Evolutionary conservation across 2,888 invertebrate genomes (phyloP), one percentile per base, ranked within the genome.

Genomic region (Anorthoa munda): DNA sequence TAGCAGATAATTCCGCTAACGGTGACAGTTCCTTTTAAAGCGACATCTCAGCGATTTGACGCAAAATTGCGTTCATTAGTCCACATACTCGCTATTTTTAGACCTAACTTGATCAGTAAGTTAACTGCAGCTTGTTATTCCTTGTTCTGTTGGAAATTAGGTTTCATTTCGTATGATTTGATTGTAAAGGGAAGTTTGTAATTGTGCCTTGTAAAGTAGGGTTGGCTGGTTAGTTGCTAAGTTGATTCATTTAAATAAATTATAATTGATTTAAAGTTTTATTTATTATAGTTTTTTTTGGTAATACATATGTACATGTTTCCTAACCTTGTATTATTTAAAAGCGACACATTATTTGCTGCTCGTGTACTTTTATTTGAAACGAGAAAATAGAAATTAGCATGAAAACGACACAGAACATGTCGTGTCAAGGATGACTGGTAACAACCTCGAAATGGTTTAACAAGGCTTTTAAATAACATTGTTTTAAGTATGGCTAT

Each of bases 41-140:
- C 80, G 26, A 66, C 66, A 72, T 75, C 77, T 83, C 75, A 82
- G 71, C 76, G 61, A 87, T 87, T 88, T 87, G 86, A 84, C 85
- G 83, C 87, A 85, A 89, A 90, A 90, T 88, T 89, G 81, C 86
- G 70, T 84, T 89, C 88, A 91, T 92, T 90, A 88, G 78, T 81
- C 83, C 88, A 83, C 85, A 87, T 75, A 48, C 79, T 71, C 55
- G 83, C 83, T 91, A 92, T 91, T 89, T 92, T 90, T 90, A 91
- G 88, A 78, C 53, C 50, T 73, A 75, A 80, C 75, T 71, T 82
- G 67, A 64, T 65, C 64, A 60, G 31, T 39, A 17, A 17, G 0
- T 51, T 66, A 83, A 69, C 74, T 73, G 70, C 72, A 2, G 55
- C 60, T n/a, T 48, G 15, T 58, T 60, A n/a, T 50, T n/a, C 4